Evolutionary conservation across 2,113 vertebrate genomes (phyloP).

Genomic region (Bambusicola thoracicus): DNA sequence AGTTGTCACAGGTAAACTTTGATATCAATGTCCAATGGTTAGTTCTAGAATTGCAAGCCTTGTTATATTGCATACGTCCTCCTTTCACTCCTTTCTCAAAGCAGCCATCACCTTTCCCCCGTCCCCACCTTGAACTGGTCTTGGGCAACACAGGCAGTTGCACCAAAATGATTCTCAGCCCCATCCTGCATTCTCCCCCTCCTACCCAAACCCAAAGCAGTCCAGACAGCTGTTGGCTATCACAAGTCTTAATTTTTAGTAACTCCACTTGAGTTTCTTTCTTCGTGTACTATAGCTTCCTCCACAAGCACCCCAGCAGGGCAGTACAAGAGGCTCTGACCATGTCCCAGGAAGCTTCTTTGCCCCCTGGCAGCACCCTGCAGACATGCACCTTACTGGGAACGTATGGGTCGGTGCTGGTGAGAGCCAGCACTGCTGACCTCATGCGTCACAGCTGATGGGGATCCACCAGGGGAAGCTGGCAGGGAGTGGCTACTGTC

Average conservation of each 20-base stretch:
- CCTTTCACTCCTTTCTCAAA: constrained; percentile 6
- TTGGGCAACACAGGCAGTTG: constrained; percentile 13
- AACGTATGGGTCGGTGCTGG: background rate
- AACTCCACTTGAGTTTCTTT: background rate
- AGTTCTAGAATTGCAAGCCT: constrained; percentile 57
- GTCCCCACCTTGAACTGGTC: background rate
- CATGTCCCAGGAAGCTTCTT: background rate
- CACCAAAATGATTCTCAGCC: constrained; percentile 14
- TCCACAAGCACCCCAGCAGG: background rate
- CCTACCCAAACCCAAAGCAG: background rate
- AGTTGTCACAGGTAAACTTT: constrained; percentile 41
- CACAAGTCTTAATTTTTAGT: background rate
- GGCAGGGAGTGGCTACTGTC: constrained; percentile 44
- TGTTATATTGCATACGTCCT: constrained; percentile 47
- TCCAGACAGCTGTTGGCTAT: background rate
- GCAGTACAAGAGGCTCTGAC: background rate
- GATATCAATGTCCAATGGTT: constrained; percentile 37
- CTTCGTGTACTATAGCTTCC: background rate
- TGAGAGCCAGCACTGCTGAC: background rate
- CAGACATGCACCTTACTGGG: constrained; percentile 49
- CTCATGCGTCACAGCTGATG: background rate
- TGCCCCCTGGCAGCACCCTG: constrained; percentile 33
- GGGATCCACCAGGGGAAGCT: background rate
- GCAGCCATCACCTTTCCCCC: background rate
- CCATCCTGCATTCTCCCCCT: background rate